Evolutionary conservation across 2,888 invertebrate genomes (phyloP).

Genomic region (Bembecia ichneumoniformis): DNA sequence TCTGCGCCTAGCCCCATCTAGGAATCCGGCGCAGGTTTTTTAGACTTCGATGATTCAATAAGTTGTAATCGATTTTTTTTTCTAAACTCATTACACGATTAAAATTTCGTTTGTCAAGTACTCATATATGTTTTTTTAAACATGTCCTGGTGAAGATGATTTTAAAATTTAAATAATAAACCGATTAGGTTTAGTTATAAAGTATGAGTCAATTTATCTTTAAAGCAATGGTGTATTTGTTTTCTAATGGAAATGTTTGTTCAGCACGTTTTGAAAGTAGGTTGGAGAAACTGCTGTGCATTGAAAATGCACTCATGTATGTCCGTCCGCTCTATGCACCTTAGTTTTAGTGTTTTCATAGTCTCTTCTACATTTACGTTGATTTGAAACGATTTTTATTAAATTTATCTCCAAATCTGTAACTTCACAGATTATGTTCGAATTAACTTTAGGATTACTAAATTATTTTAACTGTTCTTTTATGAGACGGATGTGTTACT

Average conservation of each 20-base stretch:
- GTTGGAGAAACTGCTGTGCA: conserved; percentile 28
- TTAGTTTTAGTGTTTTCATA: not conserved
- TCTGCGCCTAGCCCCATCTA: conserved; percentile 36
- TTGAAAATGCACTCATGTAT: conserved; percentile 29
- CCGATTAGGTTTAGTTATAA: not conserved
- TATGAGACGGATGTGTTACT: too few species aligned
- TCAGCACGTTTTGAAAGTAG: conserved; percentile 33
- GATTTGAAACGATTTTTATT: not conserved
- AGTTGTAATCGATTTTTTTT: conserved; percentile 15
- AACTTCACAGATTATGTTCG: too few species aligned
- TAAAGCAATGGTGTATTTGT: conserved; percentile 19
- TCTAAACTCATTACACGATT: conserved; percentile 13
- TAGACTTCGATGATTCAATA: conserved; percentile 37
- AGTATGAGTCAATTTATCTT: conserved; percentile 2
- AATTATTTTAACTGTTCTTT: not conserved
- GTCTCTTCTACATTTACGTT: not conserved
- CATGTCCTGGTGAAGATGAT: conserved; percentile 1
- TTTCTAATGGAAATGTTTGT: conserved; percentile 19
- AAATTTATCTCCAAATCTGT: too few species aligned
- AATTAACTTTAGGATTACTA: not conserved
- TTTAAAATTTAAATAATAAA: not conserved
- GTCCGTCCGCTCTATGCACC: too few species aligned
- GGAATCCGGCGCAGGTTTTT: conserved; percentile 39
- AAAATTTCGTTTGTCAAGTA: conserved; percentile 10
- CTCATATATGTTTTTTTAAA: conserved; percentile 5